Evolutionary conservation across 2,797 vertebrate genomes (phyloP).

Genomic region (Distichodus sexfasciatus): DNA sequence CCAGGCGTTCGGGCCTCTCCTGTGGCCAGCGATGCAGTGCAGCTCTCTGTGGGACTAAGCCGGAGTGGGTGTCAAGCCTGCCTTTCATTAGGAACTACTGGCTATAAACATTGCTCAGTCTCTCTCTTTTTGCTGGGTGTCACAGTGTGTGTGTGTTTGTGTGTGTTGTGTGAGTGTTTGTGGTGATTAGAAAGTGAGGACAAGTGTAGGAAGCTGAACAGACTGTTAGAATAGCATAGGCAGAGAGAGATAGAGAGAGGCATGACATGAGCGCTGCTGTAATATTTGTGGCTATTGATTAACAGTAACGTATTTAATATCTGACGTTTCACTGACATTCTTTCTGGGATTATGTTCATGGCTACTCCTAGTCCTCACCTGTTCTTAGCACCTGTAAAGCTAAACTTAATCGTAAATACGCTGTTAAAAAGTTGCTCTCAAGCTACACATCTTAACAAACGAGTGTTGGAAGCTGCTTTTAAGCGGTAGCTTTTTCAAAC

Average conservation of each 20-base stretch:
- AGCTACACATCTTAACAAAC: no score
- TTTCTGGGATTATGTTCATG: no score
- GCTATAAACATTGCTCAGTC: slow-evolving; percentile 14
- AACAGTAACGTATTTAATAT: slow-evolving; percentile 66
- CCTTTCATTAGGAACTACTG: neutral
- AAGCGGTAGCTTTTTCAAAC: no score
- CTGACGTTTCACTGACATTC: no score
- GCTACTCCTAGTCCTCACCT: no score
- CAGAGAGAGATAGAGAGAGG: slow-evolving; percentile 5
- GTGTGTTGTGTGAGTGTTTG: slow-evolving; percentile 18
- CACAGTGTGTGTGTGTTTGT: neutral
- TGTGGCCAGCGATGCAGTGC: slow-evolving; percentile 13
- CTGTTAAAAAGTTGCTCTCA: no score
- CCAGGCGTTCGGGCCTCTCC: neutral
- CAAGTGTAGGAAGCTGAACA: neutral
- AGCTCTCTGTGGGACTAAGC: no score
- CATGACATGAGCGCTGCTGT: slow-evolving; percentile 39
- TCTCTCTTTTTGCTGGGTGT: neutral
- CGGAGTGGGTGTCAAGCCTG: slow-evolving; percentile 16
- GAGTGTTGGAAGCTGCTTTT: no score
- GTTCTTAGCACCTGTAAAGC: no score
- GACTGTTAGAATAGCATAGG: slow-evolving; percentile 18
- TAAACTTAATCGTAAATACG: no score
- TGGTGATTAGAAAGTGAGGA: slow-evolving; percentile 23
- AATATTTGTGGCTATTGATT: slow-evolving; percentile 74